phyloP scores from a whole-genome alignment of 2,113 vertebrate species.

The Butastur rufipennis region DNA sequence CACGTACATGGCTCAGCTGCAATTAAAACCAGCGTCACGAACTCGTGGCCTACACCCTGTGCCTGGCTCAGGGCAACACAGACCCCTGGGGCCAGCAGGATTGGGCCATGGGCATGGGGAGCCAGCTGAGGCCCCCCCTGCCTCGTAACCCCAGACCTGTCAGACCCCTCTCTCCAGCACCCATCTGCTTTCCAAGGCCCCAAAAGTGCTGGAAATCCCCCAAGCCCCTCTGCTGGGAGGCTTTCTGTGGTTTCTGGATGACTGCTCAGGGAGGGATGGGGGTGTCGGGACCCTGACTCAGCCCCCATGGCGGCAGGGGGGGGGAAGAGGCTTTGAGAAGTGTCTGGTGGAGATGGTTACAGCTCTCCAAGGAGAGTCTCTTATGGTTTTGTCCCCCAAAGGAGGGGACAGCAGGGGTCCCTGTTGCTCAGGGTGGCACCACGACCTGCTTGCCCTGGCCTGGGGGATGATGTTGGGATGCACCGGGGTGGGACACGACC shows the following conservation, averaged over 20 bases:
- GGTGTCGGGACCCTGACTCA: accelerated
- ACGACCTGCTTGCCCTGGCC: neutral
- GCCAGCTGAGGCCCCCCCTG: neutral
- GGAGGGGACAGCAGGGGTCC: neutral
- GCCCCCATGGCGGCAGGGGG: accelerated
- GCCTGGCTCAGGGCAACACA: neutral
- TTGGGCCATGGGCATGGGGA: neutral
- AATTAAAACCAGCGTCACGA: neutral
- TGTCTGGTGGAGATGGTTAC: neutral
- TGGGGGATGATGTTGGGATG: neutral
- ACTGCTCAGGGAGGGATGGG: neutral
- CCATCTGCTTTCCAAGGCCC: neutral
- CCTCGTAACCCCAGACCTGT: neutral
- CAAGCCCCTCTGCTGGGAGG: neutral
- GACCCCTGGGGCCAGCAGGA: neutral
- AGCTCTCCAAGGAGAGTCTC: neutral
- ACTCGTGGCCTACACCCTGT: accelerated
- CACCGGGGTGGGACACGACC: neutral
- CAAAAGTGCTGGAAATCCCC: neutral
- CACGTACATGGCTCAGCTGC: accelerated
- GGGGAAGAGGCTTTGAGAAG: neutral
- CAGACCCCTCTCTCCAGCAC: neutral
- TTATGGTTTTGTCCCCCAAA: neutral
- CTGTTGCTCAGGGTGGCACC: neutral
- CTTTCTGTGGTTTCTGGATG: neutral